phyloP scores from a whole-genome alignment of 2,113 vertebrate species.

The Xiphias gladius region DNA sequence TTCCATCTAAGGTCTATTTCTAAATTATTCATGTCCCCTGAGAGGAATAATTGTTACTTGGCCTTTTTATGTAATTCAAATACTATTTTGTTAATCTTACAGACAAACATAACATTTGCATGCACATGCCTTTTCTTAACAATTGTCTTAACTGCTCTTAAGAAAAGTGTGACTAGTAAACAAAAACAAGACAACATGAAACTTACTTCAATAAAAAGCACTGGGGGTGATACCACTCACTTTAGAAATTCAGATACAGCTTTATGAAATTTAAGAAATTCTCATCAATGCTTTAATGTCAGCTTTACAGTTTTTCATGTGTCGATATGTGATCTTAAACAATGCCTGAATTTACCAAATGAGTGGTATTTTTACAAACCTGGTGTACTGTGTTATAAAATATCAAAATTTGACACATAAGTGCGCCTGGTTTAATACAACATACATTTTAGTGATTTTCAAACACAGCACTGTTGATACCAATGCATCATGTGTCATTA shows the following conservation, averaged over 20 bases:
- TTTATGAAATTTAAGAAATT: neutral
- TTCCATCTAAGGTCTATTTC: neutral
- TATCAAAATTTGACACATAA: neutral
- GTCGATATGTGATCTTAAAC: neutral
- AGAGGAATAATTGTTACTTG: neutral
- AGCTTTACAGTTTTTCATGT: neutral
- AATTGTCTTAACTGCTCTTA: neutral
- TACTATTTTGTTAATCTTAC: neutral
- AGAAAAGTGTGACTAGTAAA: slow-evolving; percentile 2
- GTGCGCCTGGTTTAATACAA: neutral
- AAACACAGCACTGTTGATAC: slow-evolving; percentile 29
- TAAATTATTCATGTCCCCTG: neutral
- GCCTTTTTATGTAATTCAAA: neutral
- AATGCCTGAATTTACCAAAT: slow-evolving; percentile 36
- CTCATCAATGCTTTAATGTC: neutral
- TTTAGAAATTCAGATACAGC: slow-evolving; percentile 35
- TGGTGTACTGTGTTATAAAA: neutral
- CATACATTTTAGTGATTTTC: slow-evolving; percentile 5
- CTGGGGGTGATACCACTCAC: neutral
- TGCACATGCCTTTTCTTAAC: slow-evolving; percentile 67
- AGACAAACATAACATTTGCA: slow-evolving; percentile 41
- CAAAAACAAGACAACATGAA: slow-evolving; percentile 32
- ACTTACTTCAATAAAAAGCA: slow-evolving; percentile 5
- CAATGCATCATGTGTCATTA: slow-evolving; percentile 11
- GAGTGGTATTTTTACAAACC: slow-evolving; percentile 18